Evolutionary conservation across 2,113 vertebrate species (phyloP).

Genomic region (Cettia cetti): DNA sequence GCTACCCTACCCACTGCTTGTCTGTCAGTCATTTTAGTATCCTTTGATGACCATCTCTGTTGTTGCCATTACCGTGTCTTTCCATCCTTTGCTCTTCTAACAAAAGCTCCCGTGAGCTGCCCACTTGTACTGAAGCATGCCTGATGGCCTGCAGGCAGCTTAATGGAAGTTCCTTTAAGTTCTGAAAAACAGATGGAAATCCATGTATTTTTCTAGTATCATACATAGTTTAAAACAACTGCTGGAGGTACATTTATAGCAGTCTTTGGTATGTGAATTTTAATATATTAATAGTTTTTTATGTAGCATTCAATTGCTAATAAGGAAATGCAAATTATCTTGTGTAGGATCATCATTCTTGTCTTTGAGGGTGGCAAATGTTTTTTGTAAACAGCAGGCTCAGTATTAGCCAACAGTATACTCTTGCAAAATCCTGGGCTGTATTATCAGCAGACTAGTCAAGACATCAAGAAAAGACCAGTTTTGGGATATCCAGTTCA

Average conservation of each 20-base stretch:
- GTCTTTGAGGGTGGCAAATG: neutral
- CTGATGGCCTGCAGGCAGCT: neutral
- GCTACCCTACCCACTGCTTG: neutral
- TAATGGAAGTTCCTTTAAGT: neutral
- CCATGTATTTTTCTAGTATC: neutral
- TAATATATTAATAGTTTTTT: neutral
- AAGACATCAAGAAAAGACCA: neutral
- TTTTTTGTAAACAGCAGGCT: neutral
- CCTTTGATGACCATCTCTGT: neutral
- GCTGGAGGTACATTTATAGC: neutral
- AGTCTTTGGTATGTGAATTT: neutral
- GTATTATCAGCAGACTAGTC: neutral
- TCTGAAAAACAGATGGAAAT: neutral
- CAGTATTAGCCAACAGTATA: neutral
- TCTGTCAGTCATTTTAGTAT: neutral
- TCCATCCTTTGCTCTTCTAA: neutral
- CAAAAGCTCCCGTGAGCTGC: neutral
- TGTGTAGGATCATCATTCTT: neutral
- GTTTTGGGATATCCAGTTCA: neutral
- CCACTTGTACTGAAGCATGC: neutral
- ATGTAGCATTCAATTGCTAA: neutral
- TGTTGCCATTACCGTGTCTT: neutral
- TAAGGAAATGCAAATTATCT: neutral
- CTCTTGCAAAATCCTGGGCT: neutral
- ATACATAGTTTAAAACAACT: neutral